Evolutionary conservation across 2,797 vertebrate species (phyloP).

Genomic region (Malurus splendens): DNA sequence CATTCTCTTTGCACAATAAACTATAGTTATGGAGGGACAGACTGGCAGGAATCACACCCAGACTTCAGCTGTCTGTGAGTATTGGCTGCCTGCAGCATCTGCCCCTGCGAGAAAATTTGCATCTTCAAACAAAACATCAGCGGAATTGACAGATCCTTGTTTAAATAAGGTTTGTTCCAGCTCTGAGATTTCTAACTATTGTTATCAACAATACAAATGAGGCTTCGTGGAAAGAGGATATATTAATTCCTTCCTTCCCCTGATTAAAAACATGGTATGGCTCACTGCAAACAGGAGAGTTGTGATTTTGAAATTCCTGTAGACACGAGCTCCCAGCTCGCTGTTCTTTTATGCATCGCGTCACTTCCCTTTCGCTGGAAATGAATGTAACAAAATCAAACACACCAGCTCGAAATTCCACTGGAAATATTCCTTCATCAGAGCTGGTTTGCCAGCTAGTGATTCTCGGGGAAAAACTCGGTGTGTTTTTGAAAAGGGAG

Average conservation of each 20-base stretch:
- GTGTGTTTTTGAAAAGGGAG: background rate
- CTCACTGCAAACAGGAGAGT: background rate
- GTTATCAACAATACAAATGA: background rate
- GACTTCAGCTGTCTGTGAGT: background rate
- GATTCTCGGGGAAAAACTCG: background rate
- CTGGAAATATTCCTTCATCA: background rate
- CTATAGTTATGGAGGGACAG: background rate
- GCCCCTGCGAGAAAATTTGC: background rate
- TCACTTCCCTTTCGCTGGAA: slow-evolving; percentile 14
- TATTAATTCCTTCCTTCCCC: background rate
- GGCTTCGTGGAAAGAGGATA: background rate
- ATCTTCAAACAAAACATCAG: slow-evolving; percentile 2
- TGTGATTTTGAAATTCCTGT: background rate
- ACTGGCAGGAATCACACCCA: background rate
- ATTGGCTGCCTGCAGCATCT: background rate
- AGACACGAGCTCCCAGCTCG: background rate
- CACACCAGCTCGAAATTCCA: background rate
- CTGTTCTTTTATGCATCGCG: slow-evolving; percentile 10
- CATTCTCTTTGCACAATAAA: background rate
- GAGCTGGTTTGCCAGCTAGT: background rate
- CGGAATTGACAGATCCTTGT: background rate
- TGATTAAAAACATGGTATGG: background rate
- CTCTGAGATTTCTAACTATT: background rate
- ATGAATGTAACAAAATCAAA: background rate
- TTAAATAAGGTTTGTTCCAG: slow-evolving; percentile 1